Percentiles rank a stretch among this genome's conserved stretches.
Evolutionary conservation across 2,797 vertebrate genomes (phyloP).

Genomic region (Rhynchotus rufescens): DNA sequence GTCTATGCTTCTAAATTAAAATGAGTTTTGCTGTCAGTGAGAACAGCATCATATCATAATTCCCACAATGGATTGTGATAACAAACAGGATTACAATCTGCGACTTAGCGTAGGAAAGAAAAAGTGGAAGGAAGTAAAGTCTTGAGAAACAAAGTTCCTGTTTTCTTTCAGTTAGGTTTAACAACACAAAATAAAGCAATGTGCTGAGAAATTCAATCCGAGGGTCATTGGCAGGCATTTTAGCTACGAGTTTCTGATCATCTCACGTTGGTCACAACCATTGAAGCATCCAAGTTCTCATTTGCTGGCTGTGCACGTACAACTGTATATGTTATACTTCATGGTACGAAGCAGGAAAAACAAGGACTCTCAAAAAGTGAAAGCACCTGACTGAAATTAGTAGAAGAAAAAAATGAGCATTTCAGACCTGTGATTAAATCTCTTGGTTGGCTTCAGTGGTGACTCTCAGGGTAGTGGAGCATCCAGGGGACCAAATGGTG

Average conservation of each 20-base stretch:
- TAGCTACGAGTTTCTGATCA: not conserved
- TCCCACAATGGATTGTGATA: conserved; percentile 35
- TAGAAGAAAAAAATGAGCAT: not conserved
- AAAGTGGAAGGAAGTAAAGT: conserved; percentile 52
- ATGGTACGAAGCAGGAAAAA: not conserved
- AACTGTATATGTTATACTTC: not conserved
- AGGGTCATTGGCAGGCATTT: not conserved
- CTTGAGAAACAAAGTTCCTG: conserved; percentile 42
- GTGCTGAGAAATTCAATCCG: not conserved
- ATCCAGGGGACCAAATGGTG: not conserved
- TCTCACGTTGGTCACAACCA: not conserved
- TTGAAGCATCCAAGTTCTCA: not conserved
- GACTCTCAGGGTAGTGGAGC: not conserved
- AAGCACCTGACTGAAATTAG: not conserved
- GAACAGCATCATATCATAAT: conserved; percentile 25
- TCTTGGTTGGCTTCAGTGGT: not conserved
- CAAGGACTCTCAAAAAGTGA: not conserved
- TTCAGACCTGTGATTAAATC: not conserved
- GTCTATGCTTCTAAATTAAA: not conserved
- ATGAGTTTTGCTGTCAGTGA: not conserved
- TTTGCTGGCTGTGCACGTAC: not conserved
- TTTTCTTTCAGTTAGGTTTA: conserved; percentile 10
- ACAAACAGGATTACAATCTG: conserved; percentile 55
- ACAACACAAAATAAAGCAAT: not conserved
- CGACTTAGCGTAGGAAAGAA: conserved; percentile 1